Base-by-base conservation (phyloP, 2,113 vertebrate genomes). In the Gorsachius goisagi region DNA sequence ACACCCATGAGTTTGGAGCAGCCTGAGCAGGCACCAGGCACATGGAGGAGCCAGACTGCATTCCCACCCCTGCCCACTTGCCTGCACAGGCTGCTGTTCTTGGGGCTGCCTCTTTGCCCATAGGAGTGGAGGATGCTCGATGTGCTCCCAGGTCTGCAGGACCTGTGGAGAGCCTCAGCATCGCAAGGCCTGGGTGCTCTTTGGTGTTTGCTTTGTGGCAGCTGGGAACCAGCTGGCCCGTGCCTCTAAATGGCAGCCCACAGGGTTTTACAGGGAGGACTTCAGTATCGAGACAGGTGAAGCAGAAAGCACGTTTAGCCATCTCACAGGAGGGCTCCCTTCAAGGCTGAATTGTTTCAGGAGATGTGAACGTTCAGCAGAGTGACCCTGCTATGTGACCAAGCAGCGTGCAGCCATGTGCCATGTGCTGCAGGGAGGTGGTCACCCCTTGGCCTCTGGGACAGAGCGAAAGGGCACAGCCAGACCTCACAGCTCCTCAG, bases 81-180 rank as follows among this genome's bases (percentile, higher is more conserved):
- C 50, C 60, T 87, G 72, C 68, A 45, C n/a, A 77, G 28, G 41
- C 27, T 84, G 44, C 56, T 88, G 71, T 28, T 53, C 71, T 22
- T 79, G 47, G 20, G 35, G 17, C n/a, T 72, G 6, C 30, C n/a
- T 83, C n/a, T 56, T 37, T 76, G 44, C 15, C 58, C 0, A 0
- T 30, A 56, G 53, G 56, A 60, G 15, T 1, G 0, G 44, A 67
- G 41, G 41, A n/a, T 72, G 66, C 32, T 76, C 3, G 11, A 18
- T n/a, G 4, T 55, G 41, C 35, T 32, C 11, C 33, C 45, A 41
- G 32, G 24, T 58, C 44, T 88, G 53, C 39, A 75, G 89, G 44
- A 69, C 32, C 28, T 86, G 49, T 3, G 4, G 26, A 73, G 50
- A 83, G 9, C 72, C 27, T 56, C 44, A 60, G 35, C 24, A 66